Base-by-base conservation (phyloP, 1,140 invertebrate species). In the Phocides pigmalion region DNA sequence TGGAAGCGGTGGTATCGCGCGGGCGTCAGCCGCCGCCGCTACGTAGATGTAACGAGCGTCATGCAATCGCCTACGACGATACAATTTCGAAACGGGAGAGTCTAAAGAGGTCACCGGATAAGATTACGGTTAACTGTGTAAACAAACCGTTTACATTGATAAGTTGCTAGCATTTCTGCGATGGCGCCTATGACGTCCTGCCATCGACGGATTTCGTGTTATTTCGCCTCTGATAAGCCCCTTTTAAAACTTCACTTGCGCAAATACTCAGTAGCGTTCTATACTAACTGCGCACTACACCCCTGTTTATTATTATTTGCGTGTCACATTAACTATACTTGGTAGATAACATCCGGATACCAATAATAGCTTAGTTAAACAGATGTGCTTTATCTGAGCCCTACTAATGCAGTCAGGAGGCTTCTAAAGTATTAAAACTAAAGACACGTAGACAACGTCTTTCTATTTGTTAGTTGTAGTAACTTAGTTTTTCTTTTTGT, bases 51-150 rank as follows among this genome's bases (percentile, higher is more conserved):
- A 37, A 53, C 64, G 62, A 56, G 66, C 62, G 62, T 65, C 62
- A 66, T 70, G 67, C 69, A 61, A 67, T 62, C 61, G 66, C 46
- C 64, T 66, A 77, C 78, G 72, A 71, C 78, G 78, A 73, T 89
- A 87, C 80, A 78, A 89, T 87, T 87, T 89, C 82, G 83, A 87
- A 87, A 90, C 88, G 84, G 88, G 85, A 89, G 81, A 90, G 76
- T 84, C 72, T 83, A 90, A 90, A 84, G 84, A 84, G 88, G 88
- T 88, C 85, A 87, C 78, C 78, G 84, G 88, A 90, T 90, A 90
- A 89, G 86, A 90, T 89, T 88, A 89, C 86, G 79, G 80, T 81
- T 87, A 81, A 86, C 86, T 84, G 86, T 86, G 86, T 90, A 90
- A 90, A 89, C 85, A 88, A 87, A 85, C 81, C 83, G 84, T 85